phyloP scores from a whole-genome alignment of 2,797 vertebrate genomes.

The Phalloptychus januarius region DNA sequence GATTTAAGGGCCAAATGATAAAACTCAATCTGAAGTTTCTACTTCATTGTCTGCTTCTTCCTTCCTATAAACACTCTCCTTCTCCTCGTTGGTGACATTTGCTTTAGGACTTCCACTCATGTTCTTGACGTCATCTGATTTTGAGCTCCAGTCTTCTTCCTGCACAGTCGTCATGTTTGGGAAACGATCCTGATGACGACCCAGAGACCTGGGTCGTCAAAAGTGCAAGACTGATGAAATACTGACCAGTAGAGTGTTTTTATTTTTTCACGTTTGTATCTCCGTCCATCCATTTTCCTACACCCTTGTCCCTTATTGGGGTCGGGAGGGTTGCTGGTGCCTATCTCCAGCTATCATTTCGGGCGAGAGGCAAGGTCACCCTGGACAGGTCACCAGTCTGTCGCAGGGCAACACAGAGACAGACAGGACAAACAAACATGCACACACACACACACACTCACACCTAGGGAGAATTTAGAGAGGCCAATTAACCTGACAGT shows the following conservation, averaged over 20 bases:
- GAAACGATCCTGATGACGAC: background rate
- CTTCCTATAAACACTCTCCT: background rate
- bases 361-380: too few species aligned
- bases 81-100: background rate
- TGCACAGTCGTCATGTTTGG: background rate
- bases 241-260: background rate
- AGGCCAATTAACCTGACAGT: too few species aligned
- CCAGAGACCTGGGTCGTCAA: background rate
- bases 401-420: too few species aligned
- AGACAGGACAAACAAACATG: too few species aligned
- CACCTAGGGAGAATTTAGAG: too few species aligned
- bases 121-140: slow-evolving; percentile 8
- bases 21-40: background rate
- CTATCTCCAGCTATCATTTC: too few species aligned
- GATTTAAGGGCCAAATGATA: background rate
- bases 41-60: background rate
- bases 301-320: too few species aligned
- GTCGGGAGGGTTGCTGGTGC: too few species aligned
- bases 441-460: too few species aligned
- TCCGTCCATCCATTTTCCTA: too few species aligned
- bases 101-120: background rate
- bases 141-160: background rate
- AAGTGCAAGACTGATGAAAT: background rate
- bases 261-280: background rate
- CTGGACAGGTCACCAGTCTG: too few species aligned